A percentile compares a stretch with the other conserved stretches of the same genome.
Evolutionary conservation across 2,888 invertebrate species (phyloP).

Genomic region (Criorhina ranunculi): DNA sequence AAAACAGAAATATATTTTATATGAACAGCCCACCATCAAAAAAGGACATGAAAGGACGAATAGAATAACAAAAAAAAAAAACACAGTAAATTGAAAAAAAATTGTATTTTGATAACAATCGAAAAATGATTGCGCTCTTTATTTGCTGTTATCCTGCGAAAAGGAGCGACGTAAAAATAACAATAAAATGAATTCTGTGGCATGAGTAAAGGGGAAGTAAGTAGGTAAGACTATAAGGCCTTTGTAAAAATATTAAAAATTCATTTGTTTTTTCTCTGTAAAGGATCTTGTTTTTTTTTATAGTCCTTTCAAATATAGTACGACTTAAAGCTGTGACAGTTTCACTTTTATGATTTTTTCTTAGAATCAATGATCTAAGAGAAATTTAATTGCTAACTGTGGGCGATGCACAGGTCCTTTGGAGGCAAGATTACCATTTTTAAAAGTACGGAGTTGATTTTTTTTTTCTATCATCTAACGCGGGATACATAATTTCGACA

Average conservation of each 20-base stretch:
- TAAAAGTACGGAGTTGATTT: no score
- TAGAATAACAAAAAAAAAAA: slow-evolving; percentile 19
- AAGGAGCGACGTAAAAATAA: slow-evolving; percentile 16
- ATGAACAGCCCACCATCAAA: slow-evolving; percentile 2
- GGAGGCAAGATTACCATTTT: no score
- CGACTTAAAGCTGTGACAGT: background rate
- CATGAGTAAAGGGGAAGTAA: no score
- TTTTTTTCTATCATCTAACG: no score
- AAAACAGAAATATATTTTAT: background rate
- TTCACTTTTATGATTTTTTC: background rate
- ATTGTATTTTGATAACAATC: slow-evolving; percentile 49
- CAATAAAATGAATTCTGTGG: background rate
- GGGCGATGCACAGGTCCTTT: no score
- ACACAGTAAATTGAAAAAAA: slow-evolving; percentile 31
- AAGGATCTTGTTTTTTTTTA: background rate
- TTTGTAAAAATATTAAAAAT: slow-evolving; percentile 11
- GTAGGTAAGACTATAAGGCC: background rate
- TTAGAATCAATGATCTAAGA: no score
- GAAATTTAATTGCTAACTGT: no score
- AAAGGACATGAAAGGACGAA: slow-evolving; percentile 28
- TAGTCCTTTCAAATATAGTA: background rate
- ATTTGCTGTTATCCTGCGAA: slow-evolving; percentile 15
- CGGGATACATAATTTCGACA: no score
- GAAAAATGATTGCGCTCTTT: slow-evolving; percentile 41
- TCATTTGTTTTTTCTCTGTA: slow-evolving; percentile 6